These are phyloP conservation scores for Steinernema carpocapsae DNA, from an alignment of 2,888 invertebrate genomes.

Conservation along the genomic window DNA sequence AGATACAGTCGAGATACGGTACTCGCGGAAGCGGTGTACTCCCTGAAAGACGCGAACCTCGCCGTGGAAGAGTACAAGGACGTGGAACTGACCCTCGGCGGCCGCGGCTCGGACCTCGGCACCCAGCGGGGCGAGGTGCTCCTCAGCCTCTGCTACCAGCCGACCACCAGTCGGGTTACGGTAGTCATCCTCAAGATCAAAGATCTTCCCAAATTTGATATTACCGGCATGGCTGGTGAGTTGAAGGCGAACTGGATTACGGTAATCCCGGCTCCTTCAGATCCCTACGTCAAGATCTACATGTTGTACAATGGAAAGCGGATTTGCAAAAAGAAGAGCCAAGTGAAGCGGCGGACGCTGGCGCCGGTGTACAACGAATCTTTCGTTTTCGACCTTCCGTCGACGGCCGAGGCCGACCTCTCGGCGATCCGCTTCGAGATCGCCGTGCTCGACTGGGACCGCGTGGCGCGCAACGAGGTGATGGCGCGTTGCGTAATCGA, in stretches of 20 bases:
- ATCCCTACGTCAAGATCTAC: constrained; percentile 97
- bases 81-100: constrained; percentile 56
- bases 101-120: constrained; percentile 52
- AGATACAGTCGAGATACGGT: constrained; percentile 97
- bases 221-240: constrained; percentile 54
- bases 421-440: constrained; percentile 80
- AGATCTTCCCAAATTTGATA: constrained; percentile 94
- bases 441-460: constrained; percentile 91
- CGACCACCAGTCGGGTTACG: constrained; percentile 90
- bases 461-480: constrained; percentile 97
- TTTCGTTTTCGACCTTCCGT: constrained; percentile 74
- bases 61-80: constrained; percentile 39
- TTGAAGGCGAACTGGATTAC: background rate
- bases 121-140: constrained; percentile 88
- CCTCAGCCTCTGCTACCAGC: constrained; percentile 96
- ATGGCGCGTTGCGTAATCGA: constrained; percentile 94
- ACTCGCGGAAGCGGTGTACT: constrained; percentile 89
- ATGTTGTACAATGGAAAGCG: constrained; percentile 94
- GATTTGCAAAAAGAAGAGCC: constrained; percentile 97
- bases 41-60: constrained; percentile 75
- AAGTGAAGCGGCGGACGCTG: constrained; percentile 94
- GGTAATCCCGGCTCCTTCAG: constrained; percentile 70
- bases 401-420: constrained; percentile 38
- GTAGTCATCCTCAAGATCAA: constrained; percentile 95
- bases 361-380: constrained; percentile 99